phyloP scores from a whole-genome alignment of 1,140 invertebrate species.

The Psix sp. region DNA sequence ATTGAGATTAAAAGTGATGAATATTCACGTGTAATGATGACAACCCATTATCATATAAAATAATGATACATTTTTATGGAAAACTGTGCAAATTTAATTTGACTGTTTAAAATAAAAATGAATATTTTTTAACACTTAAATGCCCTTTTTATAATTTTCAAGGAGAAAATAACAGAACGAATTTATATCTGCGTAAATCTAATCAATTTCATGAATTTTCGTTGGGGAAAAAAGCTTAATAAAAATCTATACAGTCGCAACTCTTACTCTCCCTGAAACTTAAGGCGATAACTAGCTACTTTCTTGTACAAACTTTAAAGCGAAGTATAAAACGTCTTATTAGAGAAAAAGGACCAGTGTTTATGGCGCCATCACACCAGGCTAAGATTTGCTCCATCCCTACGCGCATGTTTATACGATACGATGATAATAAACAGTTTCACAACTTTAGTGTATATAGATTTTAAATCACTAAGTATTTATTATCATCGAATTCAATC shows the following conservation, averaged over 20 bases:
- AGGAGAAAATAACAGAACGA: no score
- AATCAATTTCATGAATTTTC: slow-evolving; percentile 4
- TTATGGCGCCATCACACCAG: slow-evolving; percentile 13
- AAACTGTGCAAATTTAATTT: no score
- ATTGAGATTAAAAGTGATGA: slow-evolving; percentile 35
- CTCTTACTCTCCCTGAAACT: slow-evolving; percentile 14
- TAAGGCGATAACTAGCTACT: slow-evolving; percentile 33
- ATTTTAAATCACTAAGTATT: neutral
- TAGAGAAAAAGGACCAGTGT: slow-evolving; percentile 13
- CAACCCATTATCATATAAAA: slow-evolving; percentile 4
- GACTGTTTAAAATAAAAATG: no score
- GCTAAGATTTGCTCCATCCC: slow-evolving; percentile 6
- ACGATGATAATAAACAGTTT: slow-evolving; percentile 3
- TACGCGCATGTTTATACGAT: slow-evolving; percentile 1
- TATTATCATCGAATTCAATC: no score
- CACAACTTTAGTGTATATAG: neutral
- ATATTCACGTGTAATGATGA: slow-evolving; percentile 27
- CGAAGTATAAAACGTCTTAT: slow-evolving; percentile 30
- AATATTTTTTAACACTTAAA: no score
- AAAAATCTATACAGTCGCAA: slow-evolving; percentile 29
- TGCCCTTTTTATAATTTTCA: no score
- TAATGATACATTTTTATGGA: no score
- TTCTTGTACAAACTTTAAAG: slow-evolving; percentile 37
- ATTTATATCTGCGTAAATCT: no score
- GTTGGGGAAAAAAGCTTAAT: neutral